Evolutionary conservation across 2,797 vertebrate genomes (phyloP), one percentile per base, ranked within the genome.

Genomic region (Neosilurus hyrtlii): DNA sequence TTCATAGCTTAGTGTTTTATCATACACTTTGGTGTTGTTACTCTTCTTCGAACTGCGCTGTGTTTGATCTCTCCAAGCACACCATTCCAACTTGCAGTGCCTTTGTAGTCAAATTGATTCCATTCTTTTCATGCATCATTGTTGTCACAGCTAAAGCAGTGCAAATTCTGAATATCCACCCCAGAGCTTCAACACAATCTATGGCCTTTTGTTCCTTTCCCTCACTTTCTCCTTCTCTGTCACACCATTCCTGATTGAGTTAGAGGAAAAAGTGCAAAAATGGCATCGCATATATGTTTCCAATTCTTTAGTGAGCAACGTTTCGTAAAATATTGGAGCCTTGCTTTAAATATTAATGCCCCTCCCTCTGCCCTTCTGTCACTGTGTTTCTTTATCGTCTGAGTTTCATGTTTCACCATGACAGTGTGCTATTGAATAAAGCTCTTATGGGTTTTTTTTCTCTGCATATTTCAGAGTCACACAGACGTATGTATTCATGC

Each of bases 101-200:
- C 84, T 82, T 86, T 74, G 82, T 89, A 87, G 87, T 89, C 84
- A 90, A 90, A 92, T 79, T 89, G 89, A 91, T 91, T 91, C 86
- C 63, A 81, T 86, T 88, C 89, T 92, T 89, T 92, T 93, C 90
- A 94, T 93, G 88, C 89, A 90, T 91, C 89, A 89, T 91, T 92
- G 91, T 92, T 94, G 91, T 91, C 89, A 88, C 88, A 82, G 85
- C 89, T 90, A 90, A 93, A 93, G 91, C 90, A 91, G 86, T 83
- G 82, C 88, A 82, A 87, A 89, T 89, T 92, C 89, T 92, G 89
- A 90, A 83, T 84, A 89, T 89, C 63, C 89, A 86, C 87, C 90
- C 89, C 75, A 72, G 75, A 88, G 89, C 89, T 88, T 88, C 86
- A 52, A 43, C 86, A 84, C 87, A 86, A 88, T 84, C 88, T 85